Conservation (phyloP, 1,140 invertebrate genomes). For the Pseudachorutes palmiensis region DNA sequence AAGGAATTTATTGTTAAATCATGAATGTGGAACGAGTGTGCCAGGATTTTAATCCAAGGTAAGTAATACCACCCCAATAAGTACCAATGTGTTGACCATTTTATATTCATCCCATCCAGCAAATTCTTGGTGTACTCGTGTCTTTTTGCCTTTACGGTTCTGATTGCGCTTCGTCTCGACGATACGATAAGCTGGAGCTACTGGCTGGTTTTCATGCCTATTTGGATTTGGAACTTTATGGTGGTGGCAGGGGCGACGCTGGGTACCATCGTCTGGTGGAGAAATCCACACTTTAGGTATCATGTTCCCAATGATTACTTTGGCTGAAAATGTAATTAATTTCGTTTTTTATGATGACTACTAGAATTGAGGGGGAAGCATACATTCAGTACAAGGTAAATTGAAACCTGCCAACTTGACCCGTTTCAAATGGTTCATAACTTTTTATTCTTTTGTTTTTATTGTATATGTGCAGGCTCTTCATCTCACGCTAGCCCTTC, state of each 20-base stretch:
- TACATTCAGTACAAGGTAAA: constrained; percentile 89
- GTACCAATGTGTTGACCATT: not conserved
- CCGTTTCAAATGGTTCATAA: not conserved
- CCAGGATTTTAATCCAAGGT: constrained; percentile 86
- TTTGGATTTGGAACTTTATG: constrained; percentile 94
- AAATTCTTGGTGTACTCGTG: constrained; percentile 93
- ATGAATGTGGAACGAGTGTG: constrained; percentile 85
- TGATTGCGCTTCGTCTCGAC: constrained; percentile 83
- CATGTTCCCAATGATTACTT: not conserved
- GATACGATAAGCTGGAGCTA: constrained; percentile 81
- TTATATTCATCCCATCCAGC: constrained; percentile 50
- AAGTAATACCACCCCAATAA: constrained; percentile 15
- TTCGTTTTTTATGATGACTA: constrained; percentile 31
- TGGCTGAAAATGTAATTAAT: not conserved
- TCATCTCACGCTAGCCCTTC: constrained; percentile 85
- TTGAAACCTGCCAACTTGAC: not conserved
- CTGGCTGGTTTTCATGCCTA: constrained; percentile 71
- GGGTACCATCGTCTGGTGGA: constrained; percentile 89
- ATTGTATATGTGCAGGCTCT: constrained; percentile 55
- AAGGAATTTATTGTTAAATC: not conserved
- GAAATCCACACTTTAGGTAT: constrained; percentile 79
- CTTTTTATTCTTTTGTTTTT: too few species aligned
- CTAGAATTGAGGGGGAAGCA: constrained; percentile 84
- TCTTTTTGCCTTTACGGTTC: constrained; percentile 77
- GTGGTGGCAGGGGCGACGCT: constrained; percentile 79